These are phyloP conservation scores for Umimayanthus kanabou DNA, from an alignment of 92 coral and sea anemone species.

Conservation along the genomic window DNA sequence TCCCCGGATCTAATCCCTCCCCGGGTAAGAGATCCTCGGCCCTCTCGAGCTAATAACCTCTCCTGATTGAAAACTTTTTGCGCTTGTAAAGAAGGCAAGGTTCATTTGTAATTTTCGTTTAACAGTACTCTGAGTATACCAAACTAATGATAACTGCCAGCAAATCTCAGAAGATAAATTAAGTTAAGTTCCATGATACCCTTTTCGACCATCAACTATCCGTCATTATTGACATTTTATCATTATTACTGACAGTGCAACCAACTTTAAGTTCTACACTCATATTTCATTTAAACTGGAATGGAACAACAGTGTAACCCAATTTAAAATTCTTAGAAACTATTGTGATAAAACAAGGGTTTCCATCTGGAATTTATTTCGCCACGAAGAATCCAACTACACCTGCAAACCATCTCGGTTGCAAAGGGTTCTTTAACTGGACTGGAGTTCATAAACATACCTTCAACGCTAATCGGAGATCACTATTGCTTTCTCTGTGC, in stretches of 20 bases:
- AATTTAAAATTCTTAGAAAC: no score
- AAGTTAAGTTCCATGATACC: no score
- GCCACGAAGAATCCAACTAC: no score
- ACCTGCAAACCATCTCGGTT: no score
- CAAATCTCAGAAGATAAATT: not conserved
- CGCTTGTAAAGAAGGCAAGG: not conserved
- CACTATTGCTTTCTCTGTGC: slow-evolving; percentile 75
- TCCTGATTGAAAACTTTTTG: not conserved
- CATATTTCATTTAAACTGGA: no score
- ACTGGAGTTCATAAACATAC: slow-evolving; percentile 31
- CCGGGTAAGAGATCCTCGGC: not conserved
- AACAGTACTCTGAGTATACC: not conserved
- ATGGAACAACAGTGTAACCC: no score
- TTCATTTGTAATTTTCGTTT: not conserved
- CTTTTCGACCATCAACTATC: no score
- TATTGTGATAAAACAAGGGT: no score
- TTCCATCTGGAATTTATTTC: no score
- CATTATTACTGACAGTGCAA: no score
- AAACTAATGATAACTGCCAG: not conserved
- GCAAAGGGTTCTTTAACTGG: no score
- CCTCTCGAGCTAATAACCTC: not conserved
- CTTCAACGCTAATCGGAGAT: slow-evolving; percentile 90
- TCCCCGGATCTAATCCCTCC: not conserved
- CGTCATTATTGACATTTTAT: no score
- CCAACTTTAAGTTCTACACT: not conserved